These are phyloP conservation scores for Seira sanloemensis DNA, from an alignment of 2,888 invertebrate species.

Conservation along the genomic window DNA sequence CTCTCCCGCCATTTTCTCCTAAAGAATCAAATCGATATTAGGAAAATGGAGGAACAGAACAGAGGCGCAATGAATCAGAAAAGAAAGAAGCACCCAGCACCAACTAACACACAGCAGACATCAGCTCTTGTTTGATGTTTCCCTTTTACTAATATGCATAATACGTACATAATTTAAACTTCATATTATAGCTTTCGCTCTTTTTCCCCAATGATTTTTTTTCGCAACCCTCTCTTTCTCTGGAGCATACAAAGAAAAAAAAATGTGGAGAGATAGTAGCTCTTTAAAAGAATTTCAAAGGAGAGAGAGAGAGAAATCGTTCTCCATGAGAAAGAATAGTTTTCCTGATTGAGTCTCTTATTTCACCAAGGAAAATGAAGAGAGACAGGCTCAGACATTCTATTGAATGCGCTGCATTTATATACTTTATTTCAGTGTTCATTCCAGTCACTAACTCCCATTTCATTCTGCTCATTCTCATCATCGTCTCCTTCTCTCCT, in stretches of 20 bases:
- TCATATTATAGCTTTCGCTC: background rate
- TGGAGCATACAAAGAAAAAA: background rate
- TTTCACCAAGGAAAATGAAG: conserved; percentile 13
- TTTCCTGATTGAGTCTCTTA: conserved; percentile 43
- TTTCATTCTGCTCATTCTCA: background rate
- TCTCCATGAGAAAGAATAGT: conserved; percentile 37
- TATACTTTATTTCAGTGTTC: background rate
- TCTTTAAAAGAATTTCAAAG: background rate
- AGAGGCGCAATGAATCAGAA: conserved; percentile 40
- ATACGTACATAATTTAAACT: background rate
- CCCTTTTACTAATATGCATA: background rate
- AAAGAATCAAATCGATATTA: conserved; percentile 7
- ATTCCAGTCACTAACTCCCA: background rate
- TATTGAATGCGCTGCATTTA: background rate
- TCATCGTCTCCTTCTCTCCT: background rate
- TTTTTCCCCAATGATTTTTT: background rate
- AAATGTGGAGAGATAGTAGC: conserved; percentile 3
- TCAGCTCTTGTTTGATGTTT: background rate
- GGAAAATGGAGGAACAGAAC: background rate
- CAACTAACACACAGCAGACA: no score
- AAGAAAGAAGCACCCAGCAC: background rate
- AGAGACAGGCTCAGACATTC: conserved; percentile 1
- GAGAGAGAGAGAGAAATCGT: background rate
- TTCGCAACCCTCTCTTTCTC: background rate
- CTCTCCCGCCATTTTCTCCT: background rate